Percentiles rank a stretch among this genome's conserved stretches.
Evolutionary conservation across 2,113 vertebrate species (phyloP).

Genomic region (Equus quagga): DNA sequence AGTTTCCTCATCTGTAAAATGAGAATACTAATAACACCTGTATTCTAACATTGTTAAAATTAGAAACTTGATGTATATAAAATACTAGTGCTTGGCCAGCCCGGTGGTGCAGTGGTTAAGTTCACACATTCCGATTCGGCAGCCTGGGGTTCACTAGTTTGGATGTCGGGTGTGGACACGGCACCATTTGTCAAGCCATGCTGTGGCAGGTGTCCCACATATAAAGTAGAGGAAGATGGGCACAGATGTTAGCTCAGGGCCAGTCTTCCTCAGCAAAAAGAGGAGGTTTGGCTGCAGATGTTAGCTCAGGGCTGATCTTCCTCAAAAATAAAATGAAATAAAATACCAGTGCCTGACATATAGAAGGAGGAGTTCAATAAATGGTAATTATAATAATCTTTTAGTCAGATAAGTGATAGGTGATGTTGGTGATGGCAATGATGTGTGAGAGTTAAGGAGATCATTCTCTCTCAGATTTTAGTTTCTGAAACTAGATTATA

Average conservation of each 20-base stretch:
- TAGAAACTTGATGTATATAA: constrained; percentile 3
- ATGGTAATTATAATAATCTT: not conserved
- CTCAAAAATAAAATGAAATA: too few relatives aligned
- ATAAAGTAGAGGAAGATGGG: too few relatives aligned
- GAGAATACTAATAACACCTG: constrained; percentile 6
- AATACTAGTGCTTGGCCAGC: not conserved
- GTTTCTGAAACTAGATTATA: constrained; percentile 31
- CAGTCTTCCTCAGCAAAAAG: too few relatives aligned
- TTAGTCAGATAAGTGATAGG: not conserved
- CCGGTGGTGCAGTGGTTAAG: too few relatives aligned
- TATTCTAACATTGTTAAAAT: constrained; percentile 17
- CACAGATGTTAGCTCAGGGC: too few relatives aligned
- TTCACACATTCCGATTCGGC: too few relatives aligned
- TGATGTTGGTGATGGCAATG: not conserved
- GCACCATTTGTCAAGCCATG: too few relatives aligned
- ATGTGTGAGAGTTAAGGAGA: not conserved
- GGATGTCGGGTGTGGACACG: too few relatives aligned
- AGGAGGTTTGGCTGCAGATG: too few relatives aligned
- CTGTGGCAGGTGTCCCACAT: too few relatives aligned
- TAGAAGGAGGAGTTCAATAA: constrained; percentile 29
- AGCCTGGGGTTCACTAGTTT: too few relatives aligned
- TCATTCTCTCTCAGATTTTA: constrained; percentile 10
- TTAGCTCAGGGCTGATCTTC: too few relatives aligned
- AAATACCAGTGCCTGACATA: not conserved
- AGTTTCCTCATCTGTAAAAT: constrained; percentile 40